Evolutionary conservation across 2,888 invertebrate genomes (phyloP).

Genomic region (Dexiosoma caninum): DNA sequence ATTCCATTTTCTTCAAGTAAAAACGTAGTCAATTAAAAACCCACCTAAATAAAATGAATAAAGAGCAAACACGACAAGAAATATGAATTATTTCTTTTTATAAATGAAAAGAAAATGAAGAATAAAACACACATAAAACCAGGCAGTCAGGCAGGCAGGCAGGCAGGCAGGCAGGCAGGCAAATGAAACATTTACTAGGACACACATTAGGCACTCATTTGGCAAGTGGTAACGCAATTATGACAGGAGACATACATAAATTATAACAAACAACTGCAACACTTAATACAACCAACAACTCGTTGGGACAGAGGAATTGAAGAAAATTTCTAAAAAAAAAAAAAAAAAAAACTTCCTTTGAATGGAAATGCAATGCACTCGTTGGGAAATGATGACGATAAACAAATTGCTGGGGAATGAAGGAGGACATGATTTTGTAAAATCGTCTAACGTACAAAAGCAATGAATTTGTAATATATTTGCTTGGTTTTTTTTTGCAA

Average conservation of each 20-base stretch:
- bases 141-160: not conserved
- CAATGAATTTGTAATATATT: constrained; percentile 38
- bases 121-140: constrained; percentile 18
- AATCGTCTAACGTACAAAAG: constrained; percentile 22
- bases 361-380: constrained; percentile 34
- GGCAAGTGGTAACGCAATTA: constrained; percentile 67
- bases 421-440: constrained; percentile 39
- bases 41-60: constrained; percentile 42
- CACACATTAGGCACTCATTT: constrained; percentile 66
- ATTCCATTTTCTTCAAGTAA: constrained; percentile 31
- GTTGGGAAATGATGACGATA: constrained; percentile 22
- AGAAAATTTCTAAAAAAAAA: not conserved
- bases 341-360: constrained; percentile 28
- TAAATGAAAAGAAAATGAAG: not conserved
- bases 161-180: not conserved
- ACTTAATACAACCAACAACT: constrained; percentile 36
- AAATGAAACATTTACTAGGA: constrained; percentile 60
- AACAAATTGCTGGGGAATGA: constrained; percentile 46
- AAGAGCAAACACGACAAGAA: not conserved
- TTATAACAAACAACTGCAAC: constrained; percentile 58
- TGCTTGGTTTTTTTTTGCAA: constrained; percentile 25
- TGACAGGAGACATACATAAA: constrained; percentile 67
- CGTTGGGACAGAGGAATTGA: constrained; percentile 13
- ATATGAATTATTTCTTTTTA: constrained; percentile 49
- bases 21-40: constrained; percentile 56